phyloP scores from a whole-genome alignment of 2,888 invertebrate species.

The Tyria jacobaeae region DNA sequence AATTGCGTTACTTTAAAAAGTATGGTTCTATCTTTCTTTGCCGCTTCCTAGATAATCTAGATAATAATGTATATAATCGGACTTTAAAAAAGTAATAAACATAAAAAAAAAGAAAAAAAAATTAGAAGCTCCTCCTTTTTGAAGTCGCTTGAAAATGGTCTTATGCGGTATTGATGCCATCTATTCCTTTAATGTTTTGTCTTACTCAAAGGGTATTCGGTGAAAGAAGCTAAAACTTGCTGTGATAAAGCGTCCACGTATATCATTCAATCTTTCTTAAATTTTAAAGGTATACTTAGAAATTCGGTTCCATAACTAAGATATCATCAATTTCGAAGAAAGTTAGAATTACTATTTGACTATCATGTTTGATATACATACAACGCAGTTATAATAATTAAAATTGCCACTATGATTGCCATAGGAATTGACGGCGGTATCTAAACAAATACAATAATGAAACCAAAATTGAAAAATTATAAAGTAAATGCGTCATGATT shows the following conservation, averaged over 20 bases:
- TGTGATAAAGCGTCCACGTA: too few relatives aligned
- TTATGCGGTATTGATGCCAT: neutral
- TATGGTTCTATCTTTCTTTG: neutral
- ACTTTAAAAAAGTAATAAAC: too few relatives aligned
- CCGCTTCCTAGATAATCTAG: neutral
- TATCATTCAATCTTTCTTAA: too few relatives aligned
- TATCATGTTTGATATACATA: neutral
- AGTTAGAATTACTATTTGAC: too few relatives aligned
- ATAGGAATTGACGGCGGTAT: neutral
- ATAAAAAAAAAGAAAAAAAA: too few relatives aligned
- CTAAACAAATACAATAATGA: neutral
- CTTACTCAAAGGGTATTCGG: neutral
- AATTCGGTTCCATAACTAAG: too few relatives aligned
- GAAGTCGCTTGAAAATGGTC: too few relatives aligned
- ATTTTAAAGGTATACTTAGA: too few relatives aligned
- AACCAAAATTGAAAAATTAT: slow-evolving; percentile 1
- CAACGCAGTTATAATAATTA: neutral
- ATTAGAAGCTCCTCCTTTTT: too few relatives aligned
- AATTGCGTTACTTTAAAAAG: neutral
- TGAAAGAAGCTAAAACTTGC: neutral
- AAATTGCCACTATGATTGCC: slow-evolving; percentile 9
- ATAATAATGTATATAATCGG: too few relatives aligned
- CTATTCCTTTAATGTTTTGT: too few relatives aligned
- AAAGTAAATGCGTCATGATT: neutral
- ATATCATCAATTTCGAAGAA: too few relatives aligned